Conservation (phyloP, 35 echinoderm and acorn worm genomes). For the Antedon bifida region DNA sequence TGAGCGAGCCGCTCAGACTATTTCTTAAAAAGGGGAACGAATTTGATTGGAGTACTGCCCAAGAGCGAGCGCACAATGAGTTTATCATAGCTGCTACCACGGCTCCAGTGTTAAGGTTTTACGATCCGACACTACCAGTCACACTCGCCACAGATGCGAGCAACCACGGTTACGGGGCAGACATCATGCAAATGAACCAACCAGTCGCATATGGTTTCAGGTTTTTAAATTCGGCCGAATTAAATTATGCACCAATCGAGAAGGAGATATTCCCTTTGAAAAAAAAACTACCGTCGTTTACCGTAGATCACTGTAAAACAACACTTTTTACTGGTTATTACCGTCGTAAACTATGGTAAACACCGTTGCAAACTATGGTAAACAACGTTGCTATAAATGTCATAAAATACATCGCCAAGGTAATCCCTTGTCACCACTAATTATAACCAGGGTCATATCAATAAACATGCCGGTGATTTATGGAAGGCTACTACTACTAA, state of each 20-base stretch:
- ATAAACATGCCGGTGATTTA: too few relatives aligned
- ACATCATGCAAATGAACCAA: constrained; percentile 19
- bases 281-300: too few relatives aligned
- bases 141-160: constrained; percentile 21
- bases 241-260: constrained; percentile 31
- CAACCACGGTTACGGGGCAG: constrained; percentile 9
- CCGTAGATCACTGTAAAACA: too few relatives aligned
- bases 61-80: constrained; percentile 7
- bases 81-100: neutral
- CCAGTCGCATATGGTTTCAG: constrained; percentile 37
- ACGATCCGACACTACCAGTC: constrained; percentile 14
- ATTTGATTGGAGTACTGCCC: constrained; percentile 2
- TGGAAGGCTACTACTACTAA: too few relatives aligned
- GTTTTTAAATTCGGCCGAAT: constrained; percentile 27
- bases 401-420: too few relatives aligned
- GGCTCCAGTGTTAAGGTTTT: constrained; percentile 11
- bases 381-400: too few relatives aligned
- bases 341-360: too few relatives aligned
- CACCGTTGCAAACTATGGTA: too few relatives aligned
- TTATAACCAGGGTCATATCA: too few relatives aligned
- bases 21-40: constrained; percentile 13
- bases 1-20: neutral
- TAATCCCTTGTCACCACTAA: too few relatives aligned
- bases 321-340: too few relatives aligned
- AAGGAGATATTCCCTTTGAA: too few relatives aligned